Percentiles rank a stretch among this genome's conserved stretches.
These are phyloP conservation scores for Boulengerochromis microlepis DNA, from an alignment of 2,113 vertebrate species.

Conservation along the genomic window DNA sequence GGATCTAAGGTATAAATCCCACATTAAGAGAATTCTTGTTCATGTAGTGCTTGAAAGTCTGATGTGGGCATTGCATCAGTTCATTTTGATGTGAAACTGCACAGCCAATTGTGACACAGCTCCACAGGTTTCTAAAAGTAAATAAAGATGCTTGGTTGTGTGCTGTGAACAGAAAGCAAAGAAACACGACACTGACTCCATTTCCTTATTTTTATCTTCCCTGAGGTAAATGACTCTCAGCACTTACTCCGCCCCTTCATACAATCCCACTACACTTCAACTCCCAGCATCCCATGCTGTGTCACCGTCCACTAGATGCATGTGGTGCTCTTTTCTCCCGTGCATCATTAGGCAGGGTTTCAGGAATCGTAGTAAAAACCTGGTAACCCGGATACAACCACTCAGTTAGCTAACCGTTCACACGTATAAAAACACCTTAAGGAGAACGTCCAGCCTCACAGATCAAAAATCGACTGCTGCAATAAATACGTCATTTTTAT, in stretches of 20 bases:
- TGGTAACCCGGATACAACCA: background rate
- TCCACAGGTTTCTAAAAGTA: background rate
- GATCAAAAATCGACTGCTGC: background rate
- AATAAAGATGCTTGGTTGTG: background rate
- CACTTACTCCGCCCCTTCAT: background rate
- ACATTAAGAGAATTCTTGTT: background rate
- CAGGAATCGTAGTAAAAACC: background rate
- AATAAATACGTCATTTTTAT: background rate
- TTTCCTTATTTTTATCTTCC: background rate
- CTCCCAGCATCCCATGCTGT: background rate
- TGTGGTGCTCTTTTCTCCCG: background rate
- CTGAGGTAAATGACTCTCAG: background rate
- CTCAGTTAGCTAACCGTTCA: background rate
- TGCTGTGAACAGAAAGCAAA: background rate
- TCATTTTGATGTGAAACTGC: background rate
- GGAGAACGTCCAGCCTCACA: background rate
- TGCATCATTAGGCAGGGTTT: background rate
- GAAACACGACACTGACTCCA: background rate
- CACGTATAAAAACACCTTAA: background rate
- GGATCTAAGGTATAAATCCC: background rate
- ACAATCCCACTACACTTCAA: background rate
- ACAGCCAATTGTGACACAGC: background rate
- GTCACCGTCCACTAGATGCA: background rate
- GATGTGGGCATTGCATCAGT: background rate
- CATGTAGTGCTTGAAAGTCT: background rate